phyloP scores from a whole-genome alignment of 2,113 vertebrate species.

The Excalfactoria chinensis region DNA sequence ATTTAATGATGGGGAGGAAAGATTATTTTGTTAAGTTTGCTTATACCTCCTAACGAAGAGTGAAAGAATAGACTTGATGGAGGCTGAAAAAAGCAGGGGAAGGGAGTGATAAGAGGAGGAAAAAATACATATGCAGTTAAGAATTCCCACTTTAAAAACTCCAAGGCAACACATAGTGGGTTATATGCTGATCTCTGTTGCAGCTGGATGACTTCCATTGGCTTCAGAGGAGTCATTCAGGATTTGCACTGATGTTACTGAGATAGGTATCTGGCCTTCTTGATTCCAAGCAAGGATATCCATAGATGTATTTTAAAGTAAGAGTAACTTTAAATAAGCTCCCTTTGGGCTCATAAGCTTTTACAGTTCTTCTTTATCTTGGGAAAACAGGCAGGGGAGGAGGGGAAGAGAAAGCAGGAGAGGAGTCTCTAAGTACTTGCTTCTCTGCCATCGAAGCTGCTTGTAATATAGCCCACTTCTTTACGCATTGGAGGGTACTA shows the following conservation, averaged over 20 bases:
- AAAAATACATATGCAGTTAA: background rate
- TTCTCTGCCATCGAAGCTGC: background rate
- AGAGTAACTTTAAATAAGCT: slow-evolving; percentile 22
- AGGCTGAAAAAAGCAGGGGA: slow-evolving; percentile 9
- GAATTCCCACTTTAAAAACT: slow-evolving; percentile 3
- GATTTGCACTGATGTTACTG: background rate
- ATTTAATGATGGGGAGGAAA: background rate
- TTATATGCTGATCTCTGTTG: background rate
- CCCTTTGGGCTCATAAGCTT: background rate
- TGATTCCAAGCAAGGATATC: background rate
- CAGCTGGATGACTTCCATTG: background rate
- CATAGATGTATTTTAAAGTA: slow-evolving; percentile 45
- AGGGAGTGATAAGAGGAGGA: background rate
- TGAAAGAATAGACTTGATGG: background rate
- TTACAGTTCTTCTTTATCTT: slow-evolving; percentile 16
- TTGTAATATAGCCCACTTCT: background rate
- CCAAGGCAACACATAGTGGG: background rate
- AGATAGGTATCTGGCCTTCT: background rate
- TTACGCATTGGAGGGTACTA: background rate
- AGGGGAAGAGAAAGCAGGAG: background rate
- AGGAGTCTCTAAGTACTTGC: background rate
- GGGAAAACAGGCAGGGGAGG: background rate
- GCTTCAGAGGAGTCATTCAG: background rate
- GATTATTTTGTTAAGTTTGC: background rate
- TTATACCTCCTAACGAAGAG: slow-evolving; percentile 5